These are phyloP conservation scores for Bemisia tabaci DNA, from an alignment of 1,140 invertebrate species.

Conservation along the genomic window DNA sequence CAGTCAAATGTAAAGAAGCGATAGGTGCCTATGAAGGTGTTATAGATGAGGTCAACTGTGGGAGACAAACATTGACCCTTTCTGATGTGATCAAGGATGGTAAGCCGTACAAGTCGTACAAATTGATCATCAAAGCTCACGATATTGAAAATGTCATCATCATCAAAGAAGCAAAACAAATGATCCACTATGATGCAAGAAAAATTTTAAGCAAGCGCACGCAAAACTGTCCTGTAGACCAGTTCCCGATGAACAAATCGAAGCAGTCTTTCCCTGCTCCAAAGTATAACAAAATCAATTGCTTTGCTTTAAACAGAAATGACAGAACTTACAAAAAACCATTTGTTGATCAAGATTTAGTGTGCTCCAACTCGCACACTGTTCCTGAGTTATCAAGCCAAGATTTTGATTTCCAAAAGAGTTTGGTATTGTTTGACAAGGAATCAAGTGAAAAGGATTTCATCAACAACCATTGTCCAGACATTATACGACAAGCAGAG, in stretches of 20 bases:
- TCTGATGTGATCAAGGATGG: neutral
- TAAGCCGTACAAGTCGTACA: neutral
- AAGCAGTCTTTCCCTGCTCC: neutral
- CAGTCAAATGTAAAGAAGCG: neutral
- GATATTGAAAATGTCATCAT: neutral
- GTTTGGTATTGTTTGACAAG: constrained; percentile 82
- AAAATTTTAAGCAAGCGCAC: neutral
- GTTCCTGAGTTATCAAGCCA: constrained; percentile 23
- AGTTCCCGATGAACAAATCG: neutral
- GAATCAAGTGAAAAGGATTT: constrained; percentile 25
- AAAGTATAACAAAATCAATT: neutral
- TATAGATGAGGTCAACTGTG: neutral
- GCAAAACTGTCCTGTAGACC: neutral
- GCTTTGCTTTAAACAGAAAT: neutral
- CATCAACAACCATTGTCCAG: neutral
- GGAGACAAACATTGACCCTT: neutral
- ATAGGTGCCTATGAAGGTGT: neutral
- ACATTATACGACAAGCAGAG: neutral
- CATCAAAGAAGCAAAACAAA: neutral
- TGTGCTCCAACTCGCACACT: neutral
- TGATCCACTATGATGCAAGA: neutral
- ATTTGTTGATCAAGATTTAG: neutral
- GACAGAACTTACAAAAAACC: neutral
- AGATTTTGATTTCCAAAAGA: constrained; percentile 90
- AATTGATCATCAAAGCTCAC: neutral